A percentile compares a stretch with the other conserved stretches of the same genome.
These are phyloP conservation scores for Eulemur macaco DNA, from an alignment of 2,113 vertebrate species.

Conservation along the genomic window DNA sequence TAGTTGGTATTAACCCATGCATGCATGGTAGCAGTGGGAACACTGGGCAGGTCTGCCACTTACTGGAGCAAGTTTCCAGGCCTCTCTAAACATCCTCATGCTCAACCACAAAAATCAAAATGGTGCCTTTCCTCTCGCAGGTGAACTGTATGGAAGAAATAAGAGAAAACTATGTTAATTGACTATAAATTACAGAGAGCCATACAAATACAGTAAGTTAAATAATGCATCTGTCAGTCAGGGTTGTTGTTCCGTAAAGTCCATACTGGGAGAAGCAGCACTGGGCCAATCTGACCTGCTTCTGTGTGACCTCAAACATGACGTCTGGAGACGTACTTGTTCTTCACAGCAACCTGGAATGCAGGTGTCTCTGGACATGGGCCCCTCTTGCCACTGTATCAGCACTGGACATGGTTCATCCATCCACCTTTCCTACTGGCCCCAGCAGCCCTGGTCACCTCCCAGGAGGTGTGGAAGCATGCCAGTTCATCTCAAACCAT, in stretches of 20 bases:
- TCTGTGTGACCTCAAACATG: not conserved
- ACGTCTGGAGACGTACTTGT: not conserved
- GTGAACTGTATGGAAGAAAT: not conserved
- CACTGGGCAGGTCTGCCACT: not conserved
- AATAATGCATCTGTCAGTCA: not conserved
- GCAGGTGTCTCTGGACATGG: not conserved
- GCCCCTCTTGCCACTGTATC: too few relatives aligned
- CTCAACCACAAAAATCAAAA: not conserved
- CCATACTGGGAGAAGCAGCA: not conserved
- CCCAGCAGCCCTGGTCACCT: not conserved
- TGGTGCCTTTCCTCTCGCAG: not conserved
- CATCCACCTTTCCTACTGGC: not conserved
- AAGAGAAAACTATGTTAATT: not conserved
- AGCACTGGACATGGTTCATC: not conserved
- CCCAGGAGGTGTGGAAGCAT: accelerated
- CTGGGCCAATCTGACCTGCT: not conserved
- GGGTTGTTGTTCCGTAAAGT: too few relatives aligned
- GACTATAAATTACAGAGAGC: not conserved
- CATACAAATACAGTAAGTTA: too few relatives aligned
- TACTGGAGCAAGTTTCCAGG: not conserved
- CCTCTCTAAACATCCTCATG: not conserved
- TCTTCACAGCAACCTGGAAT: not conserved
- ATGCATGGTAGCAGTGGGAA: accelerated
- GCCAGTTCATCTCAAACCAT: not conserved
- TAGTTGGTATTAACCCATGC: not conserved